Percentiles rank a stretch among this genome's conserved stretches.
These are phyloP conservation scores for Apostichopus parvimensis DNA, from an alignment of 35 echinoderm and acorn worm genomes.

Conservation along the genomic window DNA sequence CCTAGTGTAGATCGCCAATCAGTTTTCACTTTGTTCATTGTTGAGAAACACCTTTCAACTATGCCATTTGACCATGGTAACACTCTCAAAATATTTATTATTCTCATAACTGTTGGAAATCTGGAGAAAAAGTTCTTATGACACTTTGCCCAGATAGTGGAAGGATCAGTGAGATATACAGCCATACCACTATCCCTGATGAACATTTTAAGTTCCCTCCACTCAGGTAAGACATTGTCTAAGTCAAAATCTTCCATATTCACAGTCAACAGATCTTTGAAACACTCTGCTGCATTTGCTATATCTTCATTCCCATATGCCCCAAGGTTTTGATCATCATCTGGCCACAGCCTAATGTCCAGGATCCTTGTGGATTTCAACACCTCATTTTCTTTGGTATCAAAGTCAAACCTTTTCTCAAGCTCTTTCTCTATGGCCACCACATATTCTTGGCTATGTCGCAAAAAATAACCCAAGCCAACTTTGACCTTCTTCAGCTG, in stretches of 20 bases:
- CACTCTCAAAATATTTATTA: slow-evolving; percentile 19
- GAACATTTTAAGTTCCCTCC: slow-evolving; percentile 38
- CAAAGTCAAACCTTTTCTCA: slow-evolving; percentile 9
- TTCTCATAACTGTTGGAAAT: slow-evolving; percentile 26
- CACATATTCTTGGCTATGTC: slow-evolving; percentile 22
- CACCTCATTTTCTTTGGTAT: slow-evolving; percentile 22
- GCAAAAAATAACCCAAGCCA: slow-evolving; percentile 14
- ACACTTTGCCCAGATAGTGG: slow-evolving; percentile 7
- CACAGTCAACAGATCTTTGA: slow-evolving; percentile 34
- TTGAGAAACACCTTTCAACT: slow-evolving; percentile 40
- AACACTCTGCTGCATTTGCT: slow-evolving; percentile 17
- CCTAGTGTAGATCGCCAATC: slow-evolving; percentile 39
- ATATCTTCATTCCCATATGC: slow-evolving; percentile 31
- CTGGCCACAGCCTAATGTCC: slow-evolving; percentile 42
- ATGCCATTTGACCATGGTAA: slow-evolving; percentile 43
- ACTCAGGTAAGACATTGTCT: slow-evolving; percentile 20
- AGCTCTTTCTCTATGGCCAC: slow-evolving; percentile 12
- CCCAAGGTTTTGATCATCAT: background rate
- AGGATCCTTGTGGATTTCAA: slow-evolving; percentile 26
- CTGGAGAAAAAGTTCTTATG: background rate
- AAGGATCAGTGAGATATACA: background rate
- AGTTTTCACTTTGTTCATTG: slow-evolving; percentile 60
- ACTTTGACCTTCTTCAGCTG: slow-evolving; percentile 23
- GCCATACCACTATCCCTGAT: background rate
- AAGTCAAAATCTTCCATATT: background rate